Base-by-base conservation (phyloP, 2,888 invertebrate genomes). In the Chrysolina oricalcia region DNA sequence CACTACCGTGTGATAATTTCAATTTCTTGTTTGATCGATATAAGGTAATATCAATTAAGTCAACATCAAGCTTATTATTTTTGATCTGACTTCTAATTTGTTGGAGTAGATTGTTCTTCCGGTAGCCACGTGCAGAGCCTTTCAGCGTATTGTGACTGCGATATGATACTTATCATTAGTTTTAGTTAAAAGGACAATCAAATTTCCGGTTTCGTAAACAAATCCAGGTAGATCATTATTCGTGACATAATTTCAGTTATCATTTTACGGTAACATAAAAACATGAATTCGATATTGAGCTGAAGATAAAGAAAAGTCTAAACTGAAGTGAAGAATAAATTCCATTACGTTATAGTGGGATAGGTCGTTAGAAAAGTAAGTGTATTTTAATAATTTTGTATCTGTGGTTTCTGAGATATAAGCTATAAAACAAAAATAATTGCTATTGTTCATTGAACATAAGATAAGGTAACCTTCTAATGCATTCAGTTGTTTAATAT, bases 141-240 rank as follows among this genome's bases (percentile, higher is more conserved):
- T 80, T 78, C 77, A 80, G 63, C 75, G 41, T 72, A 70, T 76
- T 72, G 67, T 65, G 68, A 53, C 65, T 56, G 70, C 67, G 70
- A 65, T 63, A 67, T 62, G 41, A 76, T 65, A 56, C 62, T 73
- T 65, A 77, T 70, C 70, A 73, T 76, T 76, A 76, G 78, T 80
- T 75, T 77, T 67, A 73, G 76, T 73, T 72, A 78, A 81, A 81
- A 78, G 81, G 83, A 84, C 84, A 86, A 79, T 73, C 81, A 83
- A 85, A 86, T 85, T 85, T 86, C 86, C 86, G 84, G 82, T 85
- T 83, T 81, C 80, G 68, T 81, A 83, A 83, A 85, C 81, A 82
- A 81, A 73, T 65, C 59, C 15, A 53, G 23, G 13, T 10, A 35
- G n/a, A 35, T 15, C 17, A 35, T 59, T 35, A 27, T 59, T 59